Base-by-base conservation (phyloP, 64 coral and sea anemone genomes). In the Stichodactyla mertensii region DNA sequence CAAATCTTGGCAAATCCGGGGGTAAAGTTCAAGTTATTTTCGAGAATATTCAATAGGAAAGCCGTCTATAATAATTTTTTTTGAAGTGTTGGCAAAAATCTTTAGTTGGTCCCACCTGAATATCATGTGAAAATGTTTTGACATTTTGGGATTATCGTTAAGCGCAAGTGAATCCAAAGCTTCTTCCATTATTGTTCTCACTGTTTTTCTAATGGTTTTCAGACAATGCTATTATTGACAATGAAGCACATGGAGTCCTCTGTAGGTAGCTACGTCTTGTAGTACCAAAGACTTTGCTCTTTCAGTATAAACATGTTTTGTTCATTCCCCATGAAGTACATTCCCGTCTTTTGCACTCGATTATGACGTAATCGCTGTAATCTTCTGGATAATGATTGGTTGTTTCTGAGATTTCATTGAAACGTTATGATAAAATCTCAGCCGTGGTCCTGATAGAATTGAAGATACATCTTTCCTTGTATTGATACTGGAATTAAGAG, bases 301-400 rank as follows among this genome's bases (percentile, higher is more conserved):
- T 19, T 74, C 26, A 1, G 10, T 26, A 74, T 27, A 14, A 74
- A 74, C 10, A 10, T 13, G 11, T 27, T 11, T 74, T 74, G 4
- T 20, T 69, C n/a, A 12, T 11, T 74, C 1, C 5, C 8, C 69
- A 31, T 74, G 69, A 74, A 74, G 7, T n/a, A 74, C 23, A 26
- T 74, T 10, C 69, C n/a, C 24, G 10, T 13, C 69, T 9, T 28
- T 74, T 11, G 69, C 16, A 74, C 27, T 74, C 11, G 56, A 31
- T 4, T 9, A 11, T 74, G 69, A 74, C 69, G 69, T 74, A 11
- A 74, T 74, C 10, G 2, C 69, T 27, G 69, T 74, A 74, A 74
- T 74, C 69, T 74, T 74, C 69, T 74, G 69, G 69, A 74, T 74
- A 27, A 74, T 74, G 69, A 74, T 74, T 74, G 69, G 69, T 74